Percentiles rank a stretch among this genome's conserved stretches.
phyloP scores from a whole-genome alignment of 2,888 invertebrate species.

The Cosmorhoe ocellata region DNA sequence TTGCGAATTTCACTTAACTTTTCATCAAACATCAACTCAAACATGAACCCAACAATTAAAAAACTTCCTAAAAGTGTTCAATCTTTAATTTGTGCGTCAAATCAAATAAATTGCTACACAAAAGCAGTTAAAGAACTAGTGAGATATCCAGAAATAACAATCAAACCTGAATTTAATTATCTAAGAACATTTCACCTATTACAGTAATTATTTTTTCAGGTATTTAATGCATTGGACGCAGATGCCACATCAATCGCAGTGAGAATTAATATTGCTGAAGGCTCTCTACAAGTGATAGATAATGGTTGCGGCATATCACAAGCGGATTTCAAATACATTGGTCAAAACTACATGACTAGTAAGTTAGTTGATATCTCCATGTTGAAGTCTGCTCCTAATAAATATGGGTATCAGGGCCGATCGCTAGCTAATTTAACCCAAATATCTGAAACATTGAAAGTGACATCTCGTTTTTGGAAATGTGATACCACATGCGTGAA shows the following conservation, averaged over 20 bases:
- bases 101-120: conserved; percentile 78
- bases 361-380: conserved; percentile 81
- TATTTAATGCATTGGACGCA: conserved; percentile 87
- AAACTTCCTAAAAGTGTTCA: conserved; percentile 70
- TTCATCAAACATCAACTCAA: not conserved
- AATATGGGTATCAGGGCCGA: conserved; percentile 87
- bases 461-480: conserved; percentile 79
- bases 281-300: conserved; percentile 88
- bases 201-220: conserved; percentile 72
- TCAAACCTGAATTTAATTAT: too few species aligned
- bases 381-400: conserved; percentile 74
- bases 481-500: conserved; percentile 81
- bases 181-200: too few species aligned
- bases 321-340: conserved; percentile 81
- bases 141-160: conserved; percentile 21
- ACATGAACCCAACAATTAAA: conserved; percentile 38
- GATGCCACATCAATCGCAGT: conserved; percentile 87
- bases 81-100: conserved; percentile 79
- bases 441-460: conserved; percentile 79
- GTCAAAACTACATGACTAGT: conserved; percentile 84
- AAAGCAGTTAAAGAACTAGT: conserved; percentile 86
- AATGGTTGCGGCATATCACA: conserved; percentile 87
- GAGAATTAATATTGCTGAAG: conserved; percentile 82
- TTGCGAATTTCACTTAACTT: too few species aligned
- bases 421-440: conserved; percentile 84